Conservation (phyloP, 2,888 invertebrate genomes). For the Julus scanicus region DNA sequence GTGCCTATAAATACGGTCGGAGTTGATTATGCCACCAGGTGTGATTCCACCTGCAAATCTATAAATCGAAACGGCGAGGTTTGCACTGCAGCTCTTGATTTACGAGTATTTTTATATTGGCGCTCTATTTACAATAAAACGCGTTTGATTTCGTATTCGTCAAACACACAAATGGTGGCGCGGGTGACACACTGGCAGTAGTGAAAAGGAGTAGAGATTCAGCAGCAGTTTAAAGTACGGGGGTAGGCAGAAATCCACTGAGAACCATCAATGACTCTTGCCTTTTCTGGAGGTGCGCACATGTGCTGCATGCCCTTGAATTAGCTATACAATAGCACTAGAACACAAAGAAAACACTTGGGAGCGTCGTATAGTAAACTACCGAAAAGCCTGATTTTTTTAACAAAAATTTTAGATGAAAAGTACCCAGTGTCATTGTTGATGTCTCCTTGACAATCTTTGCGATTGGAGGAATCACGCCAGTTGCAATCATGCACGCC, state of each 20-base stretch:
- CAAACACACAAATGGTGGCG: not conserved
- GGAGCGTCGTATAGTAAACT: not conserved
- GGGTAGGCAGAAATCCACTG: not conserved
- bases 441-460: not conserved
- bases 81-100: not conserved
- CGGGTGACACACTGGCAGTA: not conserved
- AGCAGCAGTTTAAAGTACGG: not conserved
- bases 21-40: not conserved
- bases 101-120: slow-evolving; percentile 1
- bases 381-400: not conserved
- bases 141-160: slow-evolving; percentile 19
- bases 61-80: not conserved
- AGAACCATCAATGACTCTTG: not conserved
- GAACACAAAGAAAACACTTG: not conserved
- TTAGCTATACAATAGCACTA: not conserved
- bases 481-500: no score
- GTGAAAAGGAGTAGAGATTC: slow-evolving; percentile 19
- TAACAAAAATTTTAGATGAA: no score
- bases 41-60: slow-evolving; percentile 19
- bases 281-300: not conserved
- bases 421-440: no score
- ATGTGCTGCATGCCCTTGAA: not conserved
- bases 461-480: not conserved
- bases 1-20: not conserved
- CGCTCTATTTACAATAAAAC: not conserved